phyloP scores from a whole-genome alignment of 1,140 invertebrate genomes.

The Drosophila kurseongensis region DNA sequence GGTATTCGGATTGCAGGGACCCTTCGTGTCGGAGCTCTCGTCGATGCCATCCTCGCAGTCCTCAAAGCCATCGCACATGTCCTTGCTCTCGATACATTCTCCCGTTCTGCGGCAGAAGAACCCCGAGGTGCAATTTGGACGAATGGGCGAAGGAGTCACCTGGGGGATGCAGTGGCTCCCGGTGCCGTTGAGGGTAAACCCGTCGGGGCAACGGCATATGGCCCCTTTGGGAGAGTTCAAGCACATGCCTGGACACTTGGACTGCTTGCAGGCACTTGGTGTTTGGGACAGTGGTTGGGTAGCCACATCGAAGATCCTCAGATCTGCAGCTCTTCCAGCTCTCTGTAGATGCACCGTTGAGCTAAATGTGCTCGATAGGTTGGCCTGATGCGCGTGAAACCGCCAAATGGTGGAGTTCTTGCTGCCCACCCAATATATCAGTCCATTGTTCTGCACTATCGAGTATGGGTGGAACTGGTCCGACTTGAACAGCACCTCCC shows the following conservation, averaged over 20 bases:
- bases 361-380: slow-evolving; percentile 55
- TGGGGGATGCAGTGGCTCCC: slow-evolving; percentile 77
- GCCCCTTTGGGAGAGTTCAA: slow-evolving; percentile 75
- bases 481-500: slow-evolving; percentile 87
- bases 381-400: slow-evolving; percentile 59
- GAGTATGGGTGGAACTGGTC: slow-evolving; percentile 90
- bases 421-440: slow-evolving; percentile 90
- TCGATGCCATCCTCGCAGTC: slow-evolving; percentile 95
- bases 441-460: slow-evolving; percentile 87
- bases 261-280: slow-evolving; percentile 66
- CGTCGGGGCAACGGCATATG: slow-evolving; percentile 80
- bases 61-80: slow-evolving; percentile 91
- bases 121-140: slow-evolving; percentile 65
- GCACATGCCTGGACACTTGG: slow-evolving; percentile 80
- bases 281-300: slow-evolving; percentile 47
- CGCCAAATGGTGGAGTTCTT: slow-evolving; percentile 67
- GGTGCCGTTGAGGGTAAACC: slow-evolving; percentile 71
- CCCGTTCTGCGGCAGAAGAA: slow-evolving; percentile 58
- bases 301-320: slow-evolving; percentile 72
- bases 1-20: slow-evolving; percentile 71
- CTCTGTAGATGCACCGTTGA: slow-evolving; percentile 64
- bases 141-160: slow-evolving; percentile 29
- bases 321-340: slow-evolving; percentile 55
- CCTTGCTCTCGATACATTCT: slow-evolving; percentile 86
- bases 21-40: slow-evolving; percentile 87